phyloP scores from a whole-genome alignment of 1,140 invertebrate species.

The Mamestra configurata region DNA sequence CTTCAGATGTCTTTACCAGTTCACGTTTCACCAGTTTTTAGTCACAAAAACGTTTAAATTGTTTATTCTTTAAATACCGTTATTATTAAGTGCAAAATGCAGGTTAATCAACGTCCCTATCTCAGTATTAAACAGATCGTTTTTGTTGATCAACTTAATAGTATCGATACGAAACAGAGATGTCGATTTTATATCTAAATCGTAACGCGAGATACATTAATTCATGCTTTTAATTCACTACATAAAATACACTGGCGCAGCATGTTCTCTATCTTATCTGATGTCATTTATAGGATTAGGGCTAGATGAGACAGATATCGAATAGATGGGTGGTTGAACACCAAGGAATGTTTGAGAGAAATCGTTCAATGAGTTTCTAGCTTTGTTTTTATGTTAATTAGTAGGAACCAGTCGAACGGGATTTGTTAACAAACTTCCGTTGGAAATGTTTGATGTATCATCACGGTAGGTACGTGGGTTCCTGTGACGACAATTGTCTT shows the following conservation, averaged over 20 bases:
- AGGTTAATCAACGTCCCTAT: neutral
- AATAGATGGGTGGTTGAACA: slow-evolving; percentile 73
- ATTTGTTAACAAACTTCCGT: slow-evolving; percentile 78
- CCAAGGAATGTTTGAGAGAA: slow-evolving; percentile 82
- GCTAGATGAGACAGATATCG: slow-evolving; percentile 82
- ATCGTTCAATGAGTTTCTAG: slow-evolving; percentile 82
- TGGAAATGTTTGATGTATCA: slow-evolving; percentile 69
- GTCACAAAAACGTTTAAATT: neutral
- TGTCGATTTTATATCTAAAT: slow-evolving; percentile 54
- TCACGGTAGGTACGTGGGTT: slow-evolving; percentile 62
- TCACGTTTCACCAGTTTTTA: too few relatives aligned
- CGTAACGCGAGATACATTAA: slow-evolving; percentile 48
- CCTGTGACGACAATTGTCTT: slow-evolving; percentile 51
- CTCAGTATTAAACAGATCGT: slow-evolving; percentile 11
- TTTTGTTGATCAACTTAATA: slow-evolving; percentile 33
- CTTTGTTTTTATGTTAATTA: slow-evolving; percentile 87
- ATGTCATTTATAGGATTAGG: slow-evolving; percentile 86
- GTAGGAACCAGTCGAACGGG: slow-evolving; percentile 71
- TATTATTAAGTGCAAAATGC: neutral
- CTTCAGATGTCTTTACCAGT: too few relatives aligned
- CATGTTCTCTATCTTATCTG: slow-evolving; percentile 74
- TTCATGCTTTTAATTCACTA: slow-evolving; percentile 58
- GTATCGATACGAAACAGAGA: slow-evolving; percentile 53
- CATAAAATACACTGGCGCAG: slow-evolving; percentile 58
- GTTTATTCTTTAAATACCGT: neutral